Evolutionary conservation across 2,888 invertebrate species (phyloP).

Genomic region (Nowickia ferox): DNA sequence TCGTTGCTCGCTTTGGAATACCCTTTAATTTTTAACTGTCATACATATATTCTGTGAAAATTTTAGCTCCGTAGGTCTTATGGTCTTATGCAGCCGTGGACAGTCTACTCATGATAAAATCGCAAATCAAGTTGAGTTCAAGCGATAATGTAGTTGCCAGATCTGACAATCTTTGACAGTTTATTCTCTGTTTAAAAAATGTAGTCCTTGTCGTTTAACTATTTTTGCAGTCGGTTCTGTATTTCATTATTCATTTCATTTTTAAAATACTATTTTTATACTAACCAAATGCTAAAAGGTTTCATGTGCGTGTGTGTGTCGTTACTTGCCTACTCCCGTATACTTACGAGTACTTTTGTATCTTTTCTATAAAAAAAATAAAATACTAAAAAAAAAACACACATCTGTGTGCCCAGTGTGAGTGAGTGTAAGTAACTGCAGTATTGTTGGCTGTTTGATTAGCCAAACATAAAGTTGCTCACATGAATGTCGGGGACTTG

Average conservation of each 20-base stretch:
- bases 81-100: too few species aligned
- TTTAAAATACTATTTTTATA: background rate
- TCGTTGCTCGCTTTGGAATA: too few species aligned
- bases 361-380: background rate
- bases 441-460: conserved; percentile 19
- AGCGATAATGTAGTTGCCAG: too few species aligned
- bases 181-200: background rate
- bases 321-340: background rate
- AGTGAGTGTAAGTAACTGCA: background rate
- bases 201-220: background rate
- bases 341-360: background rate
- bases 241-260: background rate
- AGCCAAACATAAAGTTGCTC: conserved; percentile 31
- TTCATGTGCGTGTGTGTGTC: background rate
- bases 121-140: too few species aligned
- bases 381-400: conserved; percentile 18
- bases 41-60: too few species aligned
- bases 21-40: too few species aligned
- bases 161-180: background rate
- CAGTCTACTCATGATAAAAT: too few species aligned
- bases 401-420: conserved; percentile 5
- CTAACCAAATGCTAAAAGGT: conserved; percentile 40
- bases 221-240: background rate
- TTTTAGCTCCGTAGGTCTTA: too few species aligned
- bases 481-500: conserved; percentile 37